Evolutionary conservation across 2,113 vertebrate genomes (phyloP), one percentile per base, ranked within the genome.

Genomic region (Peromyscus leucopus): DNA sequence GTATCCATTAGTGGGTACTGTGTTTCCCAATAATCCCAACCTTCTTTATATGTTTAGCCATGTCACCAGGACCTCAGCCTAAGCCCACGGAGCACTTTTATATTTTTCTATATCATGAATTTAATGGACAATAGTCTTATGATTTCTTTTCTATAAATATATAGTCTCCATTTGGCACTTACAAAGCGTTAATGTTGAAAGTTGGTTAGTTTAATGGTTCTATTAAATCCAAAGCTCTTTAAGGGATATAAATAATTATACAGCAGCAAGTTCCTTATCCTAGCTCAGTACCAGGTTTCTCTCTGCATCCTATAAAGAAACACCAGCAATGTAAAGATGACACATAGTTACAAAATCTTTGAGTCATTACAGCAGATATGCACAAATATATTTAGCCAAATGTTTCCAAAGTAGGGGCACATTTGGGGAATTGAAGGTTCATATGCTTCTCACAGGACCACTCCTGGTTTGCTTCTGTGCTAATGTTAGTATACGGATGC

Each of bases 341-440:
- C 96, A 91, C n/a, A 63, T 55, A 67, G 61, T 94, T 87, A 97
- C 88, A 94, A 97, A 92, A 90, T 74, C 59, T 94, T 78, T 92
- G 95, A 96, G 78, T 97, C 96, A 97, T 93, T 82, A 51, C n/a
- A 94, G 57, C 31, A 65, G 75, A 95, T 87, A 89, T 11, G 55
- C 26, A 95, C 39, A 91, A 83, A 90, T 31, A 86, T 59, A 28
- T 86, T 82, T 51, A 96, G 90, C 48, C 96, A 98, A 97, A 96
- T 91, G 91, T 75, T 96, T 78, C 65, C 96, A 61, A 97, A 96
- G 93, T 86, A 94, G 61, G 95, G 63, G 63, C 24, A 89, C 11
- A 89, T 93, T 89, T 80, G 86, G 80, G 92, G 89, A 96, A 96
- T 89, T 78, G 12, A 93, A 79, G 83, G 24, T 94, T 83, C 74